Conservation (phyloP, 1,140 invertebrate genomes). For the Hylyphantes graminicola region DNA sequence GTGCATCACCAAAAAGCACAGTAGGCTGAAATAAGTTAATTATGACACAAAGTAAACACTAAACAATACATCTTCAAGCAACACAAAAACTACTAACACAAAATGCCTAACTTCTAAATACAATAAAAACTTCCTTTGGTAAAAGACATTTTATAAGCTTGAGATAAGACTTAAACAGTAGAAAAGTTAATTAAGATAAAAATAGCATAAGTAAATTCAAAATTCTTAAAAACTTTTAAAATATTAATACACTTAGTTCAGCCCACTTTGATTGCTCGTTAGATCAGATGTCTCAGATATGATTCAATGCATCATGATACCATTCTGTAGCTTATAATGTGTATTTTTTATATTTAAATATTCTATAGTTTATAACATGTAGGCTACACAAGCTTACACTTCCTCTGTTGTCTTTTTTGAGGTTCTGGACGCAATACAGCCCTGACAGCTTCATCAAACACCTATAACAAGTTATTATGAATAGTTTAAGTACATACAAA, state of each 20-base stretch:
- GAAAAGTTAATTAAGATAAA: too few species aligned
- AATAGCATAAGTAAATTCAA: conserved; percentile 21
- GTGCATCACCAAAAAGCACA: conserved; percentile 18
- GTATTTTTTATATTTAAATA: conserved; percentile 30
- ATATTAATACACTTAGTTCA: conserved; percentile 43
- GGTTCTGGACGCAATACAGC: conserved; percentile 94
- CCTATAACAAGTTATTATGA: conserved; percentile 71
- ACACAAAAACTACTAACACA: neutral
- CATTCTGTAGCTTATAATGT: conserved; percentile 15
- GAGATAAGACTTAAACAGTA: too few species aligned
- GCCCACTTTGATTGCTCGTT: conserved; percentile 21
- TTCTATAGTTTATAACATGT: conserved; percentile 38
- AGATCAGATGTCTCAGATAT: conserved; percentile 7
- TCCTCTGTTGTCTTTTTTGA: conserved; percentile 89
- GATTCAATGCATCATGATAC: conserved; percentile 33
- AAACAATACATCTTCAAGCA: neutral
- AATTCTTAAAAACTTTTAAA: conserved; percentile 20
- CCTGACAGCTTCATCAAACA: conserved; percentile 96
- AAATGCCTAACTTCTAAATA: neutral
- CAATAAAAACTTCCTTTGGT: neutral
- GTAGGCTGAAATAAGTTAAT: conserved; percentile 49
- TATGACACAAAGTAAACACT: conserved; percentile 1
- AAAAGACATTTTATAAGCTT: too few species aligned
- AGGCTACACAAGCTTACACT: conserved; percentile 85
- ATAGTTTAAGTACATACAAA: too few species aligned